These are phyloP conservation scores for Philereme transversata DNA, from an alignment of 2,888 invertebrate species.

Conservation along the genomic window DNA sequence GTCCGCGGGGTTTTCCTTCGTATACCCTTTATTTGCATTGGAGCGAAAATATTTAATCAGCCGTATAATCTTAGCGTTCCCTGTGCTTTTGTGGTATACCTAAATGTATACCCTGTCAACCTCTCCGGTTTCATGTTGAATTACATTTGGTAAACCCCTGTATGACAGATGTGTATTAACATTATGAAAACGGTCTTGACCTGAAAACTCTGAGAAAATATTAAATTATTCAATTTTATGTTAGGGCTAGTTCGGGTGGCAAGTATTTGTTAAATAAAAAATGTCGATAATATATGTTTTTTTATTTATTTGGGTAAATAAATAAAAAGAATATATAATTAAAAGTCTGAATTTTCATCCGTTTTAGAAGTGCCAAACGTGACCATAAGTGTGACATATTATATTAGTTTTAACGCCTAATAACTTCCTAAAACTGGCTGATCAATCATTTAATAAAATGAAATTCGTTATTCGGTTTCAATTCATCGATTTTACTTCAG, in stretches of 20 bases:
- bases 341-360: no score
- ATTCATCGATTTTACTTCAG: conserved; percentile 65
- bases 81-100: conserved; percentile 66
- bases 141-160: conserved; percentile 28
- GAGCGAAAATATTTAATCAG: conserved; percentile 82
- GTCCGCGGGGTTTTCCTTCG: conserved; percentile 58
- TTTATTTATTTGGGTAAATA: no score
- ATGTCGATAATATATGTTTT: no score
- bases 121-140: conserved; percentile 29
- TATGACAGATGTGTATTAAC: conserved; percentile 6
- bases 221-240: no score
- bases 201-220: background rate
- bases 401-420: background rate
- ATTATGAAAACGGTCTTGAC: conserved; percentile 4
- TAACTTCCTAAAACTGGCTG: conserved; percentile 13
- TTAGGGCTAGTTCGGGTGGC: no score
- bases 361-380: no score
- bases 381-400: no score
- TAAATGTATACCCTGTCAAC: conserved; percentile 47
- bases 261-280: no score
- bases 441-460: conserved; percentile 21
- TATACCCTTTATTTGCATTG: conserved; percentile 75
- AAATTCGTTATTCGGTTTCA: conserved; percentile 62
- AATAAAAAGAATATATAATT: no score
- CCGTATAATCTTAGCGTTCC: conserved; percentile 78